These are phyloP conservation scores for Liolophura sinensis DNA, from an alignment of 1,140 invertebrate genomes.

Conservation along the genomic window DNA sequence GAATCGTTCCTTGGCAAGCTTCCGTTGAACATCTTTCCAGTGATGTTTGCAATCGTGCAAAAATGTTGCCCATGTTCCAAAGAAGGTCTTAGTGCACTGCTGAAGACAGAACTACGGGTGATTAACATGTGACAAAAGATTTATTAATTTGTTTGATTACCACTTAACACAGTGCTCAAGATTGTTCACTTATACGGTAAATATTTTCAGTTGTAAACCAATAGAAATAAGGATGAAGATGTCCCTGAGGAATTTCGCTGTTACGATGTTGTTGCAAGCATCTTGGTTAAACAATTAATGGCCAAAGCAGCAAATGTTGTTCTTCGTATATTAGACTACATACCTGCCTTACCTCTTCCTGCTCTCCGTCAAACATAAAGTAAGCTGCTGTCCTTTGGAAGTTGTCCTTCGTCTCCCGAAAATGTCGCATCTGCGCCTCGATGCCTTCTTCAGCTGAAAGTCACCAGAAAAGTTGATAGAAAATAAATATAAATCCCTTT, in stretches of 20 bases:
- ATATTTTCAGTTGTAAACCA: too few species aligned
- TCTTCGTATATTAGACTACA: too few species aligned
- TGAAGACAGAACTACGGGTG: conserved; percentile 9
- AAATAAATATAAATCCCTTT: conserved; percentile 5
- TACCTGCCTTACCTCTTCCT: conserved; percentile 26
- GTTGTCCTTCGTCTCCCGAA: conserved; percentile 37
- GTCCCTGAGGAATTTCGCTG: too few species aligned
- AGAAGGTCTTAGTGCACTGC: conserved; percentile 42
- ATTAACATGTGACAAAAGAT: not conserved
- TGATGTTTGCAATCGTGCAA: conserved; percentile 53
- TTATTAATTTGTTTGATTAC: not conserved
- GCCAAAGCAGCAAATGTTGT: too few species aligned
- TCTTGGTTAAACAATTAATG: too few species aligned
- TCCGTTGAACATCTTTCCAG: conserved; percentile 52
- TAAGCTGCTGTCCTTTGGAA: conserved; percentile 38
- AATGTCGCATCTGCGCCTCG: conserved; percentile 38
- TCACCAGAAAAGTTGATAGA: not conserved
- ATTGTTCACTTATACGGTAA: too few species aligned
- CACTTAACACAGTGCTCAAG: too few species aligned
- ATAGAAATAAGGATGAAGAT: too few species aligned
- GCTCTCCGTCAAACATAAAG: conserved; percentile 31
- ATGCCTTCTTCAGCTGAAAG: conserved; percentile 43
- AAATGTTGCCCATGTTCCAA: conserved; percentile 49
- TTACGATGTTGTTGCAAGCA: not conserved
- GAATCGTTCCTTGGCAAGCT: conserved; percentile 48